A percentile compares a stretch with the other conserved stretches of the same genome.
Evolutionary conservation across 2,888 invertebrate genomes (phyloP).

Genomic region (Galeruca laticollis): DNA sequence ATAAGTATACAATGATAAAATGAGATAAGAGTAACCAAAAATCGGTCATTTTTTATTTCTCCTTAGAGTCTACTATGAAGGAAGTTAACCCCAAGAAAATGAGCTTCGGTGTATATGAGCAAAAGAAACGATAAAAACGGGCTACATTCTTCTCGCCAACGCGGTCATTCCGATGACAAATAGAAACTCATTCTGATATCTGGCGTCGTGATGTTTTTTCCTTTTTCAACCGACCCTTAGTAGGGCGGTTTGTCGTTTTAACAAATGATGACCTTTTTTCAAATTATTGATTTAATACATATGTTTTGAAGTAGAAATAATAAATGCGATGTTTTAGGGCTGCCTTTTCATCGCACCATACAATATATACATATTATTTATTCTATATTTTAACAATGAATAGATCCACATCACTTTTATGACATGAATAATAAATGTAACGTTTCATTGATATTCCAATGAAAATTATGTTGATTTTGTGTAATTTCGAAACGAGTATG

Average conservation of each 20-base stretch:
- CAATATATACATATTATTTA: neutral
- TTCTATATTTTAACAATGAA: neutral
- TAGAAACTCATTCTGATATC: conserved; percentile 52
- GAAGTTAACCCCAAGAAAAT: conserved; percentile 9
- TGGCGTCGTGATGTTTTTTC: conserved; percentile 46
- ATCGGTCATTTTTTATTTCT: conserved; percentile 2
- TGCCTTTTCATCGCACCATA: neutral
- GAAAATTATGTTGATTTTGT: too few species aligned
- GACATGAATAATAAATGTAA: too few species aligned
- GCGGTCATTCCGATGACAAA: conserved; percentile 51
- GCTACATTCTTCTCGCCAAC: conserved; percentile 44
- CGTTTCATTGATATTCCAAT: too few species aligned
- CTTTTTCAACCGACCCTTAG: conserved; percentile 24
- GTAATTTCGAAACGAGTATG: too few species aligned
- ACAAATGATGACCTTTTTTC: conserved; percentile 15
- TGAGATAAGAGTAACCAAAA: conserved; percentile 3
- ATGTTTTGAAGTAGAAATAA: neutral
- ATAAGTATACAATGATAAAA: neutral
- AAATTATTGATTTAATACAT: conserved; percentile 6
- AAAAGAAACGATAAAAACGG: conserved; percentile 39
- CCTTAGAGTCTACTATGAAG: conserved; percentile 14
- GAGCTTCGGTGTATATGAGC: conserved; percentile 1
- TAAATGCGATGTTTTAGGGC: neutral
- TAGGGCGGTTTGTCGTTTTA: conserved; percentile 12
- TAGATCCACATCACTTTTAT: neutral